Conservation (phyloP, 2,888 invertebrate genomes). For the Meandrusa payeni region DNA sequence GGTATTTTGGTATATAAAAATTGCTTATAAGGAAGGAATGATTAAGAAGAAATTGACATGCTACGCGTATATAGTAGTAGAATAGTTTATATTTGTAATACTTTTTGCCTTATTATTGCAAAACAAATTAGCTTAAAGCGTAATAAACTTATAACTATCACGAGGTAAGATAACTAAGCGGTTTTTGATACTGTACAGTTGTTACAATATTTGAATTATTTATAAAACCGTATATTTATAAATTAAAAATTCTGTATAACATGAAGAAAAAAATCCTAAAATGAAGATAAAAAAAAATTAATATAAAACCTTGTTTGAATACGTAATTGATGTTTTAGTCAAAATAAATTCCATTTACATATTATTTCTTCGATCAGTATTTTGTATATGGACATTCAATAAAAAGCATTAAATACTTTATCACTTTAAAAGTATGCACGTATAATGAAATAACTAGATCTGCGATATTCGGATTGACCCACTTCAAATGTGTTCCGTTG, state of each 20-base stretch:
- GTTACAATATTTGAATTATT: too few species aligned
- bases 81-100: slow-evolving; percentile 18
- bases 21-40: slow-evolving; percentile 75
- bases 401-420: slow-evolving; percentile 14
- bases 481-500: not conserved
- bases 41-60: slow-evolving; percentile 72
- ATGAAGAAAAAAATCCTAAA: too few species aligned
- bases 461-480: slow-evolving; percentile 1
- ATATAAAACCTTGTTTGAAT: too few species aligned
- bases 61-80: slow-evolving; percentile 45
- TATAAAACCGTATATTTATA: too few species aligned
- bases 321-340: too few species aligned
- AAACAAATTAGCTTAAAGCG: slow-evolving; percentile 8
- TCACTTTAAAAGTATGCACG: slow-evolving; percentile 1
- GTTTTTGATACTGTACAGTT: too few species aligned
- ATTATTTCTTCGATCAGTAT: too few species aligned
- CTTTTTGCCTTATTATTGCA: slow-evolving; percentile 8
- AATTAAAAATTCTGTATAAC: too few species aligned
- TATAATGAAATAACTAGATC: slow-evolving; percentile 6
- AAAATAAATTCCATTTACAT: too few species aligned
- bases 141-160: not conserved
- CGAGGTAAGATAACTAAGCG: not conserved
- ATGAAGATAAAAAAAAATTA: too few species aligned
- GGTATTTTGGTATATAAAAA: slow-evolving; percentile 66
- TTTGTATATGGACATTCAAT: not conserved